phyloP scores from a whole-genome alignment of 2,888 invertebrate species.

The Melanostoma mellinum region DNA sequence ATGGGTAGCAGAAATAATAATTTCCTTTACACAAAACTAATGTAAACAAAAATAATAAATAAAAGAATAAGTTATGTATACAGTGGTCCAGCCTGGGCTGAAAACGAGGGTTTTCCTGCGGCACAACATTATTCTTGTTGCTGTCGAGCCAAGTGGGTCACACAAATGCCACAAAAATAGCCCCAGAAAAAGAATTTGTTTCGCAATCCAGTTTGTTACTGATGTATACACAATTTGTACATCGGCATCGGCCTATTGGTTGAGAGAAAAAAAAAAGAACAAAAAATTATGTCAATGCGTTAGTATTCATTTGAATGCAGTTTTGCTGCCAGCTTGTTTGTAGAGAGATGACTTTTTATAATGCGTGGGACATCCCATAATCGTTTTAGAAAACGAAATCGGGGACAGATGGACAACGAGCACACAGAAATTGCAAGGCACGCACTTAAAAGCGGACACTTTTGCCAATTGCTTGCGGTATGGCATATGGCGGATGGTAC shows the following conservation, averaged over 20 bases:
- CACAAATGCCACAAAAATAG: conserved; percentile 41
- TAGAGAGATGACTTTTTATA: conserved; percentile 18
- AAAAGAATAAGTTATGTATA: conserved; percentile 6
- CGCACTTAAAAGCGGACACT: conserved; percentile 44
- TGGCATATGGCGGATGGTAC: conserved; percentile 9
- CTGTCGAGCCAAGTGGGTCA: conserved; percentile 62
- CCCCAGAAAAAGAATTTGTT: conserved; percentile 17
- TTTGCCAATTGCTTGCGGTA: not conserved
- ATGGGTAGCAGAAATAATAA: conserved; percentile 26
- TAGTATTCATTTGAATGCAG: conserved; percentile 41
- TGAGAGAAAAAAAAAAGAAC: not conserved
- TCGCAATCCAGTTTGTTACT: conserved; percentile 14
- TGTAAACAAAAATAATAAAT: conserved; percentile 18
- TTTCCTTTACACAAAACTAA: conserved; percentile 28
- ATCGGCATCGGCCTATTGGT: not conserved
- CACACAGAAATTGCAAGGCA: conserved; percentile 39
- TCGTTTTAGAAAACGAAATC: conserved; percentile 42
- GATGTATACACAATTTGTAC: not conserved
- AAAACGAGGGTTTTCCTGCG: conserved; percentile 31
- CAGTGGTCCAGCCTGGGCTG: conserved; percentile 4
- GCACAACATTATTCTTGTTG: conserved; percentile 28
- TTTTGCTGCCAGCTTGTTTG: conserved; percentile 23
- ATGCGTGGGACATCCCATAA: conserved; percentile 50
- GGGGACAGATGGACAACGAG: conserved; percentile 32
- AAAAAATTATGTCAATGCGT: conserved; percentile 28